Base-by-base conservation (phyloP, 2,797 vertebrate species). In the Spheniscus humboldti region DNA sequence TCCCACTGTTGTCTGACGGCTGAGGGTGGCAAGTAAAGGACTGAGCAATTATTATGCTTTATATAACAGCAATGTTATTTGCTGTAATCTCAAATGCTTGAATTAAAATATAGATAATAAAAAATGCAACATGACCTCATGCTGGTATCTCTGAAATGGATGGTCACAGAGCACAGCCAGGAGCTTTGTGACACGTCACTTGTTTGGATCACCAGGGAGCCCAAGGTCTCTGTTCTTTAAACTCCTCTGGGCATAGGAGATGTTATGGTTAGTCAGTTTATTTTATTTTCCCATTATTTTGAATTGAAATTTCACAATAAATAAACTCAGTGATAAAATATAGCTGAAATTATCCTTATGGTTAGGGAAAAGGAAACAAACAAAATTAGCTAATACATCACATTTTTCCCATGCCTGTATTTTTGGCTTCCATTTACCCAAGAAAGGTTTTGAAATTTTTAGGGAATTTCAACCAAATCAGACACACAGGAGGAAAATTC, bases 51-150 rank as follows among this genome's bases (percentile, higher is more conserved):
- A n/a, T 41, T 77, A 33, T 33, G 53, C 37, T 68, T 86, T 86
- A 86, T 64, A 8, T 59, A 87, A 76, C 69, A 53, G 62, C 39
- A 69, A n/a, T 15, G 67, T 30, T 85, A 69, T 82, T 90, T 62
- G 27, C 35, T 76, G 43, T 59, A 73, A 93, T 67, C 60, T 82
- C 74, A 90, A 57, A 64, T 18, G 30, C 85, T 78, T 68, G 48
- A 92, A 43, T 74, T 88, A 41, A 94, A 86, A 83, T 53, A 33
- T 13, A 78, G 79, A 76, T 88, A 92, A 84, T 75, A 72, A 81
- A 63, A 73, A 93, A 33, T 25, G 41, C 2, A 35, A 20, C 52
- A 37, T 71, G 71, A 89, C 48, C 23, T 95, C 74, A 89, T 63
- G 55, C 59, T 69, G 63, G 2, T 76, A 20, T 66, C 63, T 93